Base-by-base conservation (phyloP, 1,140 invertebrate genomes). In the Centruroides sculpturatus region DNA sequence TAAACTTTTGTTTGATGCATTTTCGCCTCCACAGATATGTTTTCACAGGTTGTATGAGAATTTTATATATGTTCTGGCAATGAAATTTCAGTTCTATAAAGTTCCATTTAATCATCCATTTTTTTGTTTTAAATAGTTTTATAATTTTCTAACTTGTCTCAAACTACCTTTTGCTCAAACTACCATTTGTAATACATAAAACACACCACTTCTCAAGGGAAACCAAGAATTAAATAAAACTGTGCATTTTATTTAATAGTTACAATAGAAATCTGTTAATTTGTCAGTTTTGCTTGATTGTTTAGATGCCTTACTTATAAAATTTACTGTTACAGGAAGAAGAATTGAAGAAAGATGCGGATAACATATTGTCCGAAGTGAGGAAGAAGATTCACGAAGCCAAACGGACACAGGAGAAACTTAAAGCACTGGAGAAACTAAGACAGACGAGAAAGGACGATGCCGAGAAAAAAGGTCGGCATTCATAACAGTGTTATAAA, bases 291-390 rank as follows among this genome's bases (percentile, higher is more conserved):
- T 23, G 23, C 23, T 23, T 23, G 23, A 23, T 2, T 23, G 23
- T 23, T 23, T 23, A 23, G 23, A 23, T 23, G 23, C 36, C 46
- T 7, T 8, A 47, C 11, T 35, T 56, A 41, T 1, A 41, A 12
- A 59, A 60, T 65, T 54, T 59, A 35, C 63, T 65, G 68, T 70
- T 69, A n/a, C 69, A 85, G 78, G 80, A 83, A 69, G 79, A 82
- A 70, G 76, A 79, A 67, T 74, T 82, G 54, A 81, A 83, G 65
- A 75, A 77, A 66, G 77, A 86, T 70, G 83, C 83, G 0, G 85
- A 87, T 70, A 74, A 77, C 61, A 76, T 86, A 11, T 70, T 87
- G 2, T 78, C 78, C 51, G 83, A 86, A 67, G 83, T 87, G 0
- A 72, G 78, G 35, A 77, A 77, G 54, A 86, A 85, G 69, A 81